phyloP scores from a whole-genome alignment of 2,888 invertebrate species.

The Heteropelma amictum region DNA sequence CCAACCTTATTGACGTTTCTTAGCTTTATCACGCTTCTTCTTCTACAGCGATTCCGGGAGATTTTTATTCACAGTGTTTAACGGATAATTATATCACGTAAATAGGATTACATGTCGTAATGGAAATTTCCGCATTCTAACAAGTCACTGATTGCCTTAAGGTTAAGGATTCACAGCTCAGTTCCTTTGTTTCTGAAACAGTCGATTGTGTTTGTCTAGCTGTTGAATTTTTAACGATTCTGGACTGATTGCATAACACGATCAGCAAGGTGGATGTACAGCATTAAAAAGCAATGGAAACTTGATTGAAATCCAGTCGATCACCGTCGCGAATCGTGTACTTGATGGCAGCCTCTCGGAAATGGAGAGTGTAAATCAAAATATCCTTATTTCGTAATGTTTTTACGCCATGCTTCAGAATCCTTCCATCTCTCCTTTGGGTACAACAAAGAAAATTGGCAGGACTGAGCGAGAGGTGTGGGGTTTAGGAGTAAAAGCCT shows the following conservation, averaged over 20 bases:
- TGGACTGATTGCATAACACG: constrained; percentile 1
- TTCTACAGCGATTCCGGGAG: too few relatives aligned
- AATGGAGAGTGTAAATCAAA: constrained; percentile 4
- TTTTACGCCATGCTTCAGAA: constrained; percentile 23
- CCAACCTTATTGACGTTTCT: too few relatives aligned
- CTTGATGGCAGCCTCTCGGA: constrained; percentile 6
- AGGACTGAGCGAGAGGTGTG: constrained; percentile 4
- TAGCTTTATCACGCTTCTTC: too few relatives aligned
- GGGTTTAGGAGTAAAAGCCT: constrained; percentile 7
- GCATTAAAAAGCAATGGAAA: constrained; percentile 47
- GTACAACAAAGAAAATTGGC: constrained; percentile 48
- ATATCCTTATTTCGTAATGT: constrained; percentile 3
- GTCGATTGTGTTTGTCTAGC: background rate
- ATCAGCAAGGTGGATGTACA: constrained; percentile 29
- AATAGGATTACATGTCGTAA: too few relatives aligned
- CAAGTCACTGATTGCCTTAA: too few relatives aligned
- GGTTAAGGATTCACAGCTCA: too few relatives aligned
- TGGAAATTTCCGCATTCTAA: too few relatives aligned
- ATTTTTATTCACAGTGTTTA: too few relatives aligned
- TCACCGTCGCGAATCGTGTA: constrained; percentile 60
- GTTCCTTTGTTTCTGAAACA: background rate
- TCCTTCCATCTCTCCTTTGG: constrained; percentile 7
- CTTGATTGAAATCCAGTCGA: constrained; percentile 72
- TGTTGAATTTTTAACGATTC: background rate
- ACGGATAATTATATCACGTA: too few relatives aligned